phyloP scores from a whole-genome alignment of 1,140 invertebrate species.

The Tachypleus tridentatus region DNA sequence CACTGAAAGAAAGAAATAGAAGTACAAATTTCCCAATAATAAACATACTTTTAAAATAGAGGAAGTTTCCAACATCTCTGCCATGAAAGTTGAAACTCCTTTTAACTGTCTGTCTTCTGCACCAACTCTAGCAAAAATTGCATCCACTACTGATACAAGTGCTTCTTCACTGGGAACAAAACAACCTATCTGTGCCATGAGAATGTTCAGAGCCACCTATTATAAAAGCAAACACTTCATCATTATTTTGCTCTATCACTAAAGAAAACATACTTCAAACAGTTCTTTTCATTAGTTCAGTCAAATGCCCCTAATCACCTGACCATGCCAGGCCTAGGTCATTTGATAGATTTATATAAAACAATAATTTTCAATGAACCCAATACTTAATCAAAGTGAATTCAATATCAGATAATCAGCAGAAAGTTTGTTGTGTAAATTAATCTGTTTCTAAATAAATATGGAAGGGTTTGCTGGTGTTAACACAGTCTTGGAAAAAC shows the following conservation, averaged over 20 bases:
- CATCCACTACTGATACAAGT: constrained; percentile 55
- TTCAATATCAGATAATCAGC: too few relatives aligned
- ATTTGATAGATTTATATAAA: too few relatives aligned
- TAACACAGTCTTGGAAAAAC: too few relatives aligned
- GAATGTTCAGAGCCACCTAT: constrained; percentile 53
- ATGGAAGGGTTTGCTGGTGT: too few relatives aligned
- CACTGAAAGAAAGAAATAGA: too few relatives aligned
- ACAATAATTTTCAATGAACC: too few relatives aligned
- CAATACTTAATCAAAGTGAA: too few relatives aligned
- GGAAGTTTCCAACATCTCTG: constrained; percentile 93
- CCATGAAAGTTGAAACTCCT: constrained; percentile 96
- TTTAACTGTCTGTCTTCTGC: constrained; percentile 72
- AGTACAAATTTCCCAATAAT: too few relatives aligned
- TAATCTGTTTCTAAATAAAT: too few relatives aligned
- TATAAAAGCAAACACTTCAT: background rate
- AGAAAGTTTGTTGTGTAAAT: too few relatives aligned
- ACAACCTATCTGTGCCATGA: constrained; percentile 89
- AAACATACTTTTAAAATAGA: constrained; percentile 65
- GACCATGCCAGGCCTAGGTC: too few relatives aligned
- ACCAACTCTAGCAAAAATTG: constrained; percentile 79
- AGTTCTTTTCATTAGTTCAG: background rate
- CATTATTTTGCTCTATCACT: background rate
- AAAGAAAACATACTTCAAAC: background rate
- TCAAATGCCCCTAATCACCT: too few relatives aligned
- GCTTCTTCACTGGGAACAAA: constrained; percentile 79